phyloP scores from a whole-genome alignment of 2,888 invertebrate species.

The Cephus pulcher region DNA sequence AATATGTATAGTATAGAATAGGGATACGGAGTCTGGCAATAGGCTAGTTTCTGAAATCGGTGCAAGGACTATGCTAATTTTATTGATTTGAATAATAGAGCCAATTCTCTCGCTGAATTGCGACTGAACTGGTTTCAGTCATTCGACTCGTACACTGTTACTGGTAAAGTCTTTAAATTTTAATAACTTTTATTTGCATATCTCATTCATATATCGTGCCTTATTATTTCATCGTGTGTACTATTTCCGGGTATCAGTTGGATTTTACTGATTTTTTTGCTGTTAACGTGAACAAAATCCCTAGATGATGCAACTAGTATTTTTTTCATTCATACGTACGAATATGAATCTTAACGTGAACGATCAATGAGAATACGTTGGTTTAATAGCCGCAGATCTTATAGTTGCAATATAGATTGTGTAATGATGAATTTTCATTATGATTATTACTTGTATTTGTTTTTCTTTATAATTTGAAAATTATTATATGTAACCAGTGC shows the following conservation, averaged over 20 bases:
- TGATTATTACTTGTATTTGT: too few relatives aligned
- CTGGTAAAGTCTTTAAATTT: not conserved
- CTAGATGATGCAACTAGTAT: not conserved
- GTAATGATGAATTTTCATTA: not conserved
- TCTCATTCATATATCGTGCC: not conserved
- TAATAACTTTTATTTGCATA: not conserved
- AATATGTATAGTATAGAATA: not conserved
- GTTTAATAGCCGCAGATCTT: not conserved
- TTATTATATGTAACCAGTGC: too few relatives aligned
- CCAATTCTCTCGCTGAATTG: not conserved
- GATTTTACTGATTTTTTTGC: not conserved
- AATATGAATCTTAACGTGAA: not conserved
- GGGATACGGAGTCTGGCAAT: not conserved
- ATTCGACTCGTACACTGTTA: not conserved
- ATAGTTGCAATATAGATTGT: not conserved
- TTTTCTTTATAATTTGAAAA: too few relatives aligned
- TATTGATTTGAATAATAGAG: not conserved
- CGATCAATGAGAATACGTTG: not conserved
- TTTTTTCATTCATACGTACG: not conserved
- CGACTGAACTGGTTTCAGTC: not conserved
- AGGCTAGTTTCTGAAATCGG: constrained; percentile 17
- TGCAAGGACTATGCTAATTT: constrained; percentile 28
- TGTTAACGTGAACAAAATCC: not conserved
- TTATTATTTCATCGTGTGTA: not conserved
- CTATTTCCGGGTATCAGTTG: not conserved